phyloP scores from a whole-genome alignment of 2,797 vertebrate genomes.

The Sebastes variabilis region DNA sequence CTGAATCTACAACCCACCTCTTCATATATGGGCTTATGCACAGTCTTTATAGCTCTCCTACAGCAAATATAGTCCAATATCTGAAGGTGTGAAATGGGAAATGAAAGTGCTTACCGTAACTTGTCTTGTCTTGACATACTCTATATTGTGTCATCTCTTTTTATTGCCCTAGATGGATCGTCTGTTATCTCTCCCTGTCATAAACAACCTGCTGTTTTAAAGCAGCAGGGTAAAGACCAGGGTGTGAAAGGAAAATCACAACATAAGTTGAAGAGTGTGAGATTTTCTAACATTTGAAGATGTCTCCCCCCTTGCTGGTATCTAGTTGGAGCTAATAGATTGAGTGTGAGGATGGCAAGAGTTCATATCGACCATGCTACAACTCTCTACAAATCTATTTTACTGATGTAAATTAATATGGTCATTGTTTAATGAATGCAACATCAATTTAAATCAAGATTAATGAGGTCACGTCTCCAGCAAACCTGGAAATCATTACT shows the following conservation, averaged over 20 bases:
- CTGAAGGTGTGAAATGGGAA: not conserved
- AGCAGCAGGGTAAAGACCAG: slow-evolving; percentile 34
- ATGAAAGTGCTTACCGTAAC: not conserved
- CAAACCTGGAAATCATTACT: slow-evolving; percentile 1
- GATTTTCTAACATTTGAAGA: too few relatives aligned
- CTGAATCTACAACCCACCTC: not conserved
- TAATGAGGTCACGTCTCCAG: not conserved
- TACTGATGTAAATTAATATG: not conserved
- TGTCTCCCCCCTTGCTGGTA: too few relatives aligned
- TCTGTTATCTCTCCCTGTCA: slow-evolving; percentile 54
- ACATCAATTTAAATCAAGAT: not conserved
- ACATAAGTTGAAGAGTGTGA: not conserved
- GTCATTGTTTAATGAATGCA: not conserved
- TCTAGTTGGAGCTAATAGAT: not conserved
- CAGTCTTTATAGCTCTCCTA: not conserved
- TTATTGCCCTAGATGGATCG: slow-evolving; percentile 45
- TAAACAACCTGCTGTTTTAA: slow-evolving; percentile 45
- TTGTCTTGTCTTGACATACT: not conserved
- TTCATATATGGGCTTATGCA: not conserved
- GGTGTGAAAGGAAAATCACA: not conserved
- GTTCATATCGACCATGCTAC: not conserved
- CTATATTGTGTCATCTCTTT: slow-evolving; percentile 36
- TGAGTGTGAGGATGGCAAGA: not conserved
- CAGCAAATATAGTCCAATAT: not conserved
- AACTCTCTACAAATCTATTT: not conserved